A percentile compares a stretch with the other conserved stretches of the same genome.
These are phyloP conservation scores for Ormyrus nitidulus DNA, from an alignment of 2,888 invertebrate genomes.

Conservation along the genomic window DNA sequence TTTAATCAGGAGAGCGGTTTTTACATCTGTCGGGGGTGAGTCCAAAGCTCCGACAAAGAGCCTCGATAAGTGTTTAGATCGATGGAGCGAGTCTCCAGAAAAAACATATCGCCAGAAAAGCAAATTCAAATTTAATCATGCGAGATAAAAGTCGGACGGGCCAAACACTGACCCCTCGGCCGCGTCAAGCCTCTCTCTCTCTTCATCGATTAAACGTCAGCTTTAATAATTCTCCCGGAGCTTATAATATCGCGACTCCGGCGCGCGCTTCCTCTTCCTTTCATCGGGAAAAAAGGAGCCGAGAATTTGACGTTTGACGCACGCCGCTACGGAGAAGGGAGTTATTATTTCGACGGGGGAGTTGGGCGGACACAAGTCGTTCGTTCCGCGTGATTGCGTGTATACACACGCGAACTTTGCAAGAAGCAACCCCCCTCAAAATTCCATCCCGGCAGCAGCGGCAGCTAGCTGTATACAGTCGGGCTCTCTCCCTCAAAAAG, in stretches of 20 bases:
- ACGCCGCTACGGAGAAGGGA: not conserved
- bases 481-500: too few relatives aligned
- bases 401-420: slow-evolving; percentile 59
- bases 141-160: too few relatives aligned
- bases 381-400: slow-evolving; percentile 68
- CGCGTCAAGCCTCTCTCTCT: not conserved
- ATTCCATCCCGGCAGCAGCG: not conserved
- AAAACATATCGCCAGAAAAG: too few relatives aligned
- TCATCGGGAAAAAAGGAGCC: not conserved
- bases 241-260: not conserved
- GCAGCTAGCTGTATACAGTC: too few relatives aligned
- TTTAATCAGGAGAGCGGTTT: slow-evolving; percentile 43
- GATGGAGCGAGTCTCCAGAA: too few relatives aligned
- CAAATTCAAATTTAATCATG: too few relatives aligned
- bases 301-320: slow-evolving; percentile 34
- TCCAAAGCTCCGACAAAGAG: too few relatives aligned
- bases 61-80: too few relatives aligned
- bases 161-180: too few relatives aligned
- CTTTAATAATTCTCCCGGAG: slow-evolving; percentile 10
- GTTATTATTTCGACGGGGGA: slow-evolving; percentile 54
- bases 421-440: slow-evolving; percentile 40
- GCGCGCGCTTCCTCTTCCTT: not conserved
- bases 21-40: not conserved
- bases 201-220: slow-evolving; percentile 32
- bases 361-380: slow-evolving; percentile 54